Percentiles rank a stretch among this genome's conserved stretches.
These are phyloP conservation scores for Coenonympha glycerion DNA, from an alignment of 2,888 invertebrate species.

Conservation along the genomic window DNA sequence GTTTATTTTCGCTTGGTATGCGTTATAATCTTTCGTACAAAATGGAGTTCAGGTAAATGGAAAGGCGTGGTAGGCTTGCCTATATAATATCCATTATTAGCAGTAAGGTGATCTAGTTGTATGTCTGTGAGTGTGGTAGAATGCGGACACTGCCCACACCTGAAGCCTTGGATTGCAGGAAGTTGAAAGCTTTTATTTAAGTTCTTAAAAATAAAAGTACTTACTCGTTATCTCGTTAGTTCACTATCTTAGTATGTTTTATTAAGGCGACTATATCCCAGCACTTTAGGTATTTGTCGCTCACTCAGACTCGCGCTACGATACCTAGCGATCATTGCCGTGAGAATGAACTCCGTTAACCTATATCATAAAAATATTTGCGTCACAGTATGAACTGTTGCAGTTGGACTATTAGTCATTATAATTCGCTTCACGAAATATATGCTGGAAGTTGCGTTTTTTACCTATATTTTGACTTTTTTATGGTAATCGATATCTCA, in stretches of 20 bases:
- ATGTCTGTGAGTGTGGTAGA: slow-evolving; percentile 52
- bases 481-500: too few species aligned
- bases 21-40: slow-evolving; percentile 9
- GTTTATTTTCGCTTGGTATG: slow-evolving; percentile 1
- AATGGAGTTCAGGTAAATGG: slow-evolving; percentile 48
- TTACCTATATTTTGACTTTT: too few species aligned
- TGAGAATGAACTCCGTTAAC: too few species aligned
- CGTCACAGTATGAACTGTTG: too few species aligned
- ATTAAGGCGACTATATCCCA: too few species aligned
- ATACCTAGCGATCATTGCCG: too few species aligned
- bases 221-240: background rate
- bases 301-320: too few species aligned
- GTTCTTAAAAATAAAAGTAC: slow-evolving; percentile 8
- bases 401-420: too few species aligned
- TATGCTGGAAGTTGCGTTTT: too few species aligned
- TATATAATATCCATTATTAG: slow-evolving; percentile 60
- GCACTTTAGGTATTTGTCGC: too few species aligned
- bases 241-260: background rate
- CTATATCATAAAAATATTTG: too few species aligned
- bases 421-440: too few species aligned
- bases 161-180: slow-evolving; percentile 52
- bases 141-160: slow-evolving; percentile 70
- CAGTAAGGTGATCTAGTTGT: slow-evolving; percentile 69
- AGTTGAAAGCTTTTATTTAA: slow-evolving; percentile 40
- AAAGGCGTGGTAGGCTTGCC: slow-evolving; percentile 59